phyloP scores from a whole-genome alignment of 2,113 vertebrate genomes.

The Cynocephalus volans region DNA sequence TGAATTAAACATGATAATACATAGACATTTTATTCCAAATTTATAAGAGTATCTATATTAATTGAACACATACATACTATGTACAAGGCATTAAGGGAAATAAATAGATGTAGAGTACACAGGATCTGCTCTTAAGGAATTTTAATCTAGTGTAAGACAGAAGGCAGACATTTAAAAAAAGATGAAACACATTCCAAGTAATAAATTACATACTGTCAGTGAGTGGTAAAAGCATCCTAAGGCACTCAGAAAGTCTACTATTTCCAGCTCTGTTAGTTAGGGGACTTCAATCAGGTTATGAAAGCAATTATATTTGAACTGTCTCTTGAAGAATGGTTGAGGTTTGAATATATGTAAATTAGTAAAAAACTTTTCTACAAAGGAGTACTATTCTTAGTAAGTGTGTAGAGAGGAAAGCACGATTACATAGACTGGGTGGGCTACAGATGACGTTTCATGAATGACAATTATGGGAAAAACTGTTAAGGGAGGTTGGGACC shows the following conservation, averaged over 20 bases:
- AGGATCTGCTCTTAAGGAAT: neutral
- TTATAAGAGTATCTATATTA: neutral
- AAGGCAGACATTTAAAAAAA: neutral
- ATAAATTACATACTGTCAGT: neutral
- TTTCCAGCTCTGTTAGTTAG: neutral
- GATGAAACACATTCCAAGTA: neutral
- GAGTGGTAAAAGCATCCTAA: neutral
- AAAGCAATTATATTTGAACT: slow-evolving; percentile 9
- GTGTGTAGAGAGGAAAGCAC: slow-evolving; percentile 26
- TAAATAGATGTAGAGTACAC: neutral
- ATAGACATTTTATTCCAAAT: neutral
- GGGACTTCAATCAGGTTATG: neutral
- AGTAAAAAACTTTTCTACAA: neutral
- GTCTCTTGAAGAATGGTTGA: neutral
- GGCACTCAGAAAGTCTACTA: neutral
- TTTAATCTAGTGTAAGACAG: neutral
- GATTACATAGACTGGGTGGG: neutral
- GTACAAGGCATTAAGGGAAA: neutral
- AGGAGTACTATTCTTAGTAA: slow-evolving; percentile 39
- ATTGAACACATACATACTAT: neutral
- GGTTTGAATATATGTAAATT: slow-evolving; percentile 51
- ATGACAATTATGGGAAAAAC: slow-evolving; percentile 33
- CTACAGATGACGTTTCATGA: slow-evolving; percentile 15
- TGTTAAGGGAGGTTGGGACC: slow-evolving; percentile 19
- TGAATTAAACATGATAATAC: neutral